A percentile compares a stretch with the other conserved stretches of the same genome.
Evolutionary conservation across 2,888 invertebrate species (phyloP).

Genomic region (Laspeyria flexula): DNA sequence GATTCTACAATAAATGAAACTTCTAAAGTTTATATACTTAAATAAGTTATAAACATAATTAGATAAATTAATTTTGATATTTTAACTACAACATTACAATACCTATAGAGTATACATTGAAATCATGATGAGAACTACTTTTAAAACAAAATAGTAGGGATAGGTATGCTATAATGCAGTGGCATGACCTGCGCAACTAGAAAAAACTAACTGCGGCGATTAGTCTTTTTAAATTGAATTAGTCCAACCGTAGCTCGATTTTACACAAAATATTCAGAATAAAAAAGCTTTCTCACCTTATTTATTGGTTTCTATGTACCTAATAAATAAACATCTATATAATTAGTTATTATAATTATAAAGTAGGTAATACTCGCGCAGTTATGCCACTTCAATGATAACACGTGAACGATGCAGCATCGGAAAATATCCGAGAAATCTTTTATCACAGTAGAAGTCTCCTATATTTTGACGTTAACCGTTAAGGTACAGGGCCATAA

Average conservation of each 20-base stretch:
- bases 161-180: conserved; percentile 22
- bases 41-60: conserved; percentile 18
- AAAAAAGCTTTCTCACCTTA: background rate
- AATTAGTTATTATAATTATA: no score
- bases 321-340: no score
- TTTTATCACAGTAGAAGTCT: conserved; percentile 37
- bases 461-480: conserved; percentile 2
- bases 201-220: no score
- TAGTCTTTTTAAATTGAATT: no score
- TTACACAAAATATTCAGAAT: background rate
- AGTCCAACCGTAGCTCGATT: background rate
- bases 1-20: conserved; percentile 3
- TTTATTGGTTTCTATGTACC: no score
- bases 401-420: conserved; percentile 26
- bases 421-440: conserved; percentile 24
- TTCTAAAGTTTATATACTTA: conserved; percentile 10
- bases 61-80: conserved; percentile 14
- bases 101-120: conserved; percentile 11
- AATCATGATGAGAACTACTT: conserved; percentile 41
- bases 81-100: conserved; percentile 13
- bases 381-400: conserved; percentile 7
- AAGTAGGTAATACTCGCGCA: background rate
- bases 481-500: background rate
- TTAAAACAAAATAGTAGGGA: conserved; percentile 53
- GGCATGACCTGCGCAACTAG: background rate